phyloP scores from a whole-genome alignment of 2,888 invertebrate species.

The Aphrophora alni region DNA sequence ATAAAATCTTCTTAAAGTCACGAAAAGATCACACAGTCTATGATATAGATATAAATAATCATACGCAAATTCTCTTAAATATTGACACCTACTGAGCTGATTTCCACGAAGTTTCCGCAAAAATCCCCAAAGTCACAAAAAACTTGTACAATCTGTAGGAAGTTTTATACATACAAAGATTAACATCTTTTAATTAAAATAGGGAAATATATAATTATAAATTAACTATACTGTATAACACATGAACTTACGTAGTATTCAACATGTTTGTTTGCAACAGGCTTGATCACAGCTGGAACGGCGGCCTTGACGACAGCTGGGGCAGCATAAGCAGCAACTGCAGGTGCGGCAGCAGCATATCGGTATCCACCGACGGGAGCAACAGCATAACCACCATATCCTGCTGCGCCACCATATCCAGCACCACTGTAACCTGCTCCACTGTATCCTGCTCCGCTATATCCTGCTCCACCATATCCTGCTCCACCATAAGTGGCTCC shows the following conservation, averaged over 20 bases:
- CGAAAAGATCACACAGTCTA: too few relatives aligned
- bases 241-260: constrained; percentile 48
- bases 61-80: too few relatives aligned
- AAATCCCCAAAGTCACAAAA: too few relatives aligned
- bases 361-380: constrained; percentile 48
- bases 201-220: too few relatives aligned
- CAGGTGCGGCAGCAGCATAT: constrained; percentile 54
- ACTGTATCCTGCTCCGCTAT: constrained; percentile 44
- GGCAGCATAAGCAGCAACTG: constrained; percentile 53
- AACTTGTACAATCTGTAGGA: too few relatives aligned
- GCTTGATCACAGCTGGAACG: constrained; percentile 44
- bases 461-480: constrained; percentile 52
- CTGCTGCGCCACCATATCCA: constrained; percentile 51
- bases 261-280: constrained; percentile 46
- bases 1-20: too few relatives aligned
- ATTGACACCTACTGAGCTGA: too few relatives aligned
- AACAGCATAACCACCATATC: constrained; percentile 55
- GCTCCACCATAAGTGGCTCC: constrained; percentile 50
- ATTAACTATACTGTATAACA: not conserved
- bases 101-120: too few relatives aligned
- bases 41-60: too few relatives aligned
- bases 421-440: constrained; percentile 45
- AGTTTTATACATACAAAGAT: too few relatives aligned
- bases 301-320: constrained; percentile 46
- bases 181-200: too few relatives aligned